Percentiles rank a stretch among this genome's conserved stretches.
phyloP scores from a whole-genome alignment of 2,797 vertebrate species.

The Hybognathus amarus region DNA sequence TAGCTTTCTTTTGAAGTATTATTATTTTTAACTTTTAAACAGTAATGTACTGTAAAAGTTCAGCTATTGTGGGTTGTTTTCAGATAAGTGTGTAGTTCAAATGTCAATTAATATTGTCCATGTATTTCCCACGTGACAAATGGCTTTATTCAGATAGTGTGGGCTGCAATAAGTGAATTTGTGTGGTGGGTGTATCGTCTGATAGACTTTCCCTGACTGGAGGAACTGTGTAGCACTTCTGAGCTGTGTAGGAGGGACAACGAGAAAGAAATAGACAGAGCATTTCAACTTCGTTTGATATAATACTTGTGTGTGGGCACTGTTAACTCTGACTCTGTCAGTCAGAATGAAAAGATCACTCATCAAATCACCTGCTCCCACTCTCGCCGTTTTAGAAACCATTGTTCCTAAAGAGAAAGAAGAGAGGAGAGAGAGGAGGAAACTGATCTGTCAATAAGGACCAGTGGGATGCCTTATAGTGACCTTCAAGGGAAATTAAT shows the following conservation, averaged over 20 bases:
- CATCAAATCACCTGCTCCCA: conserved; percentile 15
- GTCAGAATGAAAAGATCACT: conserved; percentile 16
- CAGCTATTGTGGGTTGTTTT: background rate
- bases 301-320: conserved; percentile 16
- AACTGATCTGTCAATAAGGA: conserved; percentile 10
- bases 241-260: conserved; percentile 8
- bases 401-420: background rate
- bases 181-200: background rate
- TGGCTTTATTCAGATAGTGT: background rate
- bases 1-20: background rate
- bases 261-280: background rate
- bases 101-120: background rate
- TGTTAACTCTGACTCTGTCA: conserved; percentile 3
- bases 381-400: background rate
- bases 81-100: background rate
- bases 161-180: conserved; percentile 20
- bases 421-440: background rate
- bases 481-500: conserved; percentile 14
- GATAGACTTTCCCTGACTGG: background rate
- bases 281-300: background rate
- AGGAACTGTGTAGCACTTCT: conserved; percentile 14
- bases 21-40: background rate
- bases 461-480: conserved; percentile 2
- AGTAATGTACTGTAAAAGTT: background rate
- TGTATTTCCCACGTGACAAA: background rate